Evolutionary conservation across 2,888 invertebrate genomes (phyloP), one percentile per base, ranked within the genome.

Genomic region (Labia minor): DNA sequence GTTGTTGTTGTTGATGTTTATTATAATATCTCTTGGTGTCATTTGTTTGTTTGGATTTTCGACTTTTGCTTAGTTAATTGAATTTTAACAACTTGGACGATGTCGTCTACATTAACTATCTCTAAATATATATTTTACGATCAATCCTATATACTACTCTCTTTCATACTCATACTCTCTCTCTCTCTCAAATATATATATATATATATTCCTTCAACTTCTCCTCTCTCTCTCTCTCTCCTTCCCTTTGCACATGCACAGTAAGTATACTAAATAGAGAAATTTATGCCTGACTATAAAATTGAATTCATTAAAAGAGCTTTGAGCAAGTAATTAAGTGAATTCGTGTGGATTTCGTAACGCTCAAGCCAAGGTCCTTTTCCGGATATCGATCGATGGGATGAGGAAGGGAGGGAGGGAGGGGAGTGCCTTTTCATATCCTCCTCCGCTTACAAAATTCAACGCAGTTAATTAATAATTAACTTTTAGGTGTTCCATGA

Each of bases 271-370:
- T 49, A 49, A 49, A 49, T 49, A 49, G 49, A 11, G 49, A 49
- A 49, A 49, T 49, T 49, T 49, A 49, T 49, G 49, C 49, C 49
- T 49, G 49, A 16, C 49, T 49, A 49, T 49, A 49, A 49, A 49
- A 49, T 49, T 49, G 49, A 49, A 49, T 49, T 49, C 49, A 49
- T 49, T 49, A 49, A 49, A 49, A 4, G 49, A 49, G 49, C 49
- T 49, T 49, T 49, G 49, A 49, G 49, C 49, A 49, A 49, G 49
- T 49, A 49, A 49, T 49, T 49, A 49, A 49, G 49, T 49, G n/a
- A 49, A 49, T 49, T 49, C 49, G 49, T 49, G 49, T 49, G 49
- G 49, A 49, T 49, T 49, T 49, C 14, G 49, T 49, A 49, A 49
- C 49, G 49, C 16, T 14, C 2, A 49, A 49, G 49, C 49, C 16